phyloP scores from a whole-genome alignment of 2,888 invertebrate species.

The Ennomos quercinarius region DNA sequence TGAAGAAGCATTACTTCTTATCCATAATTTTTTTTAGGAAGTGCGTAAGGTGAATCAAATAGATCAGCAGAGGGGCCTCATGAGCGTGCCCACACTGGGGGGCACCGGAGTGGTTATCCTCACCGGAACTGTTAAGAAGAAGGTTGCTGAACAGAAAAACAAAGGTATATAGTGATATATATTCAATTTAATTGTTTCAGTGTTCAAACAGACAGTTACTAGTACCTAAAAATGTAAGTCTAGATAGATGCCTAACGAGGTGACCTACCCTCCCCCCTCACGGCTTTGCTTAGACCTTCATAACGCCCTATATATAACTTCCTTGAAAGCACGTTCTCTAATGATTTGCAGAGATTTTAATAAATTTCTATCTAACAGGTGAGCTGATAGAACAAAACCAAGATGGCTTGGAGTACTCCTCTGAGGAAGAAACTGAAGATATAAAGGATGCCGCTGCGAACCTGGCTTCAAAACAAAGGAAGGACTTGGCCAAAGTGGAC shows the following conservation, averaged over 20 bases:
- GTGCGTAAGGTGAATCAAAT: conserved; percentile 92
- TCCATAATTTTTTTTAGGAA: conserved; percentile 85
- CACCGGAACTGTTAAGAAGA: conserved; percentile 94
- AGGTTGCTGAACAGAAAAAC: conserved; percentile 90
- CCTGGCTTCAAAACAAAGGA: conserved; percentile 95
- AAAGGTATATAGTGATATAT: conserved; percentile 64
- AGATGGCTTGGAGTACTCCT: conserved; percentile 98
- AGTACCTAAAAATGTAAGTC: no score
- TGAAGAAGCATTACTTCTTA: background rate
- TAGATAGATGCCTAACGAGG: no score
- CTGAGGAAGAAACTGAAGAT: conserved; percentile 98
- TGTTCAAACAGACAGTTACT: no score
- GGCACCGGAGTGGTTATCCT: conserved; percentile 90
- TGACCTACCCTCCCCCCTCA: no score
- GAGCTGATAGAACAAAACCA: conserved; percentile 99
- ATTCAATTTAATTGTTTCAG: no score
- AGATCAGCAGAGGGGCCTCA: conserved; percentile 84
- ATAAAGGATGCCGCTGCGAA: conserved; percentile 95
- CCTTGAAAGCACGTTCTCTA: no score
- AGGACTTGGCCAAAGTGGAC: conserved; percentile 97
- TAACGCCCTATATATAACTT: no score
- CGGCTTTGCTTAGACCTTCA: no score
- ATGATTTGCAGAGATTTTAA: no score
- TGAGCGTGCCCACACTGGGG: conserved; percentile 76
- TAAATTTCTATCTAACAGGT: conserved; percentile 77